Evolutionary conservation across 1,140 invertebrate species (phyloP).

Genomic region (Aphis gossypii): DNA sequence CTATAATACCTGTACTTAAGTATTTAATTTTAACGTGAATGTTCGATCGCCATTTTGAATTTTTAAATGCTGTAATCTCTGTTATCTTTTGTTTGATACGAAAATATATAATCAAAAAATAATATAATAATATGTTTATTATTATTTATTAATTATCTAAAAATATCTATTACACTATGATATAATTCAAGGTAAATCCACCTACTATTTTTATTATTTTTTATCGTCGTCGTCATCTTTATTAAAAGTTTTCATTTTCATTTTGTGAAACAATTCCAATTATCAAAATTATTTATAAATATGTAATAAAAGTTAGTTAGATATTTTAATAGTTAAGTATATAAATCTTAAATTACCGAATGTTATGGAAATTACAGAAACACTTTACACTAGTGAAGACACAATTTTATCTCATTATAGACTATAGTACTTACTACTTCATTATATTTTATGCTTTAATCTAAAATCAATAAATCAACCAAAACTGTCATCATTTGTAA

Average conservation of each 20-base stretch:
- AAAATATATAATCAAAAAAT: not conserved
- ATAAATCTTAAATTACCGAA: not conserved
- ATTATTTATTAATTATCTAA: too few species aligned
- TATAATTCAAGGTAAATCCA: not conserved
- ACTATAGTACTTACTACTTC: too few species aligned
- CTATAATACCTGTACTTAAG: too few species aligned
- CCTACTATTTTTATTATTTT: not conserved
- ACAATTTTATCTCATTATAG: too few species aligned
- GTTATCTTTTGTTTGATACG: not conserved
- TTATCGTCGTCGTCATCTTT: not conserved
- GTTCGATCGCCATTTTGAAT: constrained; percentile 50
- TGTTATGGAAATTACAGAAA: not conserved
- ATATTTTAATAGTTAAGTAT: too few species aligned
- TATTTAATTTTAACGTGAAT: not conserved
- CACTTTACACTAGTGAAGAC: too few species aligned
- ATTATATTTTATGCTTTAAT: not conserved
- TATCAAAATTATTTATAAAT: not conserved
- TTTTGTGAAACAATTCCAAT: not conserved
- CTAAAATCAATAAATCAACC: not conserved
- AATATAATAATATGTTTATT: not conserved
- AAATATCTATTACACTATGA: not conserved
- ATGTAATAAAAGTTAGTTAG: not conserved
- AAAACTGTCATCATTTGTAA: not conserved
- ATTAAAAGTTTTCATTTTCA: not conserved
- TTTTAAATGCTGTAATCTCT: constrained; percentile 46